Conservation (phyloP, 2,797 vertebrate species). For the Heterohyrax brucei region DNA sequence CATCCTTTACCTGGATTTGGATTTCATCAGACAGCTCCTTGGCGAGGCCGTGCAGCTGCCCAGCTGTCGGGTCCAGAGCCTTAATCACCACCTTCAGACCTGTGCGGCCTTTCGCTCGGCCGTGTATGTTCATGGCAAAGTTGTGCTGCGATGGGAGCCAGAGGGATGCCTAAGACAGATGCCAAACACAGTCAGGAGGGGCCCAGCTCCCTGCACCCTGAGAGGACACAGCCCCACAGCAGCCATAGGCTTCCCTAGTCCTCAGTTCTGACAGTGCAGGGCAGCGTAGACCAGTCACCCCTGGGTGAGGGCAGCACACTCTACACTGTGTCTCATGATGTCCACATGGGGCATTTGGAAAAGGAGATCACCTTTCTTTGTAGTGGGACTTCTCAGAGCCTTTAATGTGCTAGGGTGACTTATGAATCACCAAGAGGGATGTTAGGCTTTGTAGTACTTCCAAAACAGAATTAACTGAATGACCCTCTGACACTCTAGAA, state of each 20-base stretch:
- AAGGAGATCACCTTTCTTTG: neutral
- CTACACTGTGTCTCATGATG: fast-evolving
- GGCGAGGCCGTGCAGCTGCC: slow-evolving; percentile 88
- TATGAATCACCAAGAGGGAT: neutral
- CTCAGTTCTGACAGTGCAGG: neutral
- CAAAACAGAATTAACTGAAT: neutral
- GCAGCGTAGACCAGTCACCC: neutral
- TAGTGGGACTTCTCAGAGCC: neutral
- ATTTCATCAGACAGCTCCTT: slow-evolving; percentile 91
- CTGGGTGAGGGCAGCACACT: fast-evolving
- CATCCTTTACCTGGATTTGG: slow-evolving; percentile 91
- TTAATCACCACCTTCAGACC: slow-evolving; percentile 91
- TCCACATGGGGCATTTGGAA: too few species aligned
- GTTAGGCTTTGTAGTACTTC: neutral
- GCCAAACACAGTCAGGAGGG: neutral
- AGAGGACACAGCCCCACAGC: neutral
- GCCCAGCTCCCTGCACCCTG: neutral
- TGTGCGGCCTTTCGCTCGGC: slow-evolving; percentile 90
- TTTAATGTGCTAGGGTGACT: neutral
- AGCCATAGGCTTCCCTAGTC: neutral
- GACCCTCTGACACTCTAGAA: neutral
- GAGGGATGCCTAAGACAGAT: slow-evolving; percentile 92
- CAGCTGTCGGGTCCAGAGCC: slow-evolving; percentile 89
- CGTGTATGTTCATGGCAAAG: slow-evolving; percentile 92
- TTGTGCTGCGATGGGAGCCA: slow-evolving; percentile 94